Conservation (phyloP, 2,888 invertebrate genomes). For the Ischnura elegans region DNA sequence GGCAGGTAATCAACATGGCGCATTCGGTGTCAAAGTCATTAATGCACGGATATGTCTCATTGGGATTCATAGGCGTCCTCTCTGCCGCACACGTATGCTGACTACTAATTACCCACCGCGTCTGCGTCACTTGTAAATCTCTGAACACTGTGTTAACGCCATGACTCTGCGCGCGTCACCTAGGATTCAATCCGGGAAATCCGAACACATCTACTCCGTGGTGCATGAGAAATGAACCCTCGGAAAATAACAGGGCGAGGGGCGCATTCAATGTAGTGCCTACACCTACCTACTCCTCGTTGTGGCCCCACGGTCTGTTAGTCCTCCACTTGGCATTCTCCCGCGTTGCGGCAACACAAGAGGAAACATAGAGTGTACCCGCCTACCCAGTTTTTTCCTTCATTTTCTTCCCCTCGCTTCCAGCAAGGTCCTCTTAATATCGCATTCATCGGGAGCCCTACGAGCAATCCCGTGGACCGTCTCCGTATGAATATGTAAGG, state of each 20-base stretch:
- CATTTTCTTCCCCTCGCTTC: neutral
- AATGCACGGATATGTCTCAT: neutral
- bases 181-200: neutral
- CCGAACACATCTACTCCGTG: neutral
- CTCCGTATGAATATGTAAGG: slow-evolving; percentile 62
- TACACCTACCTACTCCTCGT: too few relatives aligned
- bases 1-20: too few relatives aligned
- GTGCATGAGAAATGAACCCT: neutral
- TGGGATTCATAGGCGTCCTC: neutral
- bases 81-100: neutral
- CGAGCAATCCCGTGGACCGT: slow-evolving; percentile 24
- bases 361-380: too few relatives aligned
- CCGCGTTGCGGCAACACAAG: neutral
- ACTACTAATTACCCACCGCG: neutral
- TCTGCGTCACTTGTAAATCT: neutral
- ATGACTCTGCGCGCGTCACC: neutral
- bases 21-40: neutral
- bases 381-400: slow-evolving; percentile 22
- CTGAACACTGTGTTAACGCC: neutral
- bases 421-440: too few relatives aligned
- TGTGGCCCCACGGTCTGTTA: neutral
- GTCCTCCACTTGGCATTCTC: neutral
- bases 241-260: neutral
- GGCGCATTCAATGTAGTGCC: neutral
- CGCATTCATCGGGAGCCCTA: slow-evolving; percentile 56